phyloP scores from a whole-genome alignment of 2,888 invertebrate genomes.

The Mechanitis mazaeus region DNA sequence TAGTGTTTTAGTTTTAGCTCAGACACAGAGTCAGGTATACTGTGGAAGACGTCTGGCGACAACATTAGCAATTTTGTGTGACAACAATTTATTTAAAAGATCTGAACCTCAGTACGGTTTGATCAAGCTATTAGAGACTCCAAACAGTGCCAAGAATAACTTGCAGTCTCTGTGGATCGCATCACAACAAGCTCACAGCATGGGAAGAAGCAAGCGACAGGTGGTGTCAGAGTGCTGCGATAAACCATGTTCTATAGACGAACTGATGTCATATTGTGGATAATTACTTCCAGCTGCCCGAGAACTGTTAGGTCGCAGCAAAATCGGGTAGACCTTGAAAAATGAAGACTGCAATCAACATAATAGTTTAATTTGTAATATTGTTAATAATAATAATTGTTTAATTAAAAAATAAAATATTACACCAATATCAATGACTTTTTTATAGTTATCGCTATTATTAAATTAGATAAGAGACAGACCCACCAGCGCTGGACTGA shows the following conservation, averaged over 20 bases:
- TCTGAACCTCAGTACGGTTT: neutral
- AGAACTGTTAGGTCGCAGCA: too few species aligned
- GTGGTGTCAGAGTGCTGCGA: slow-evolving; percentile 41
- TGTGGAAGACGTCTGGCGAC: slow-evolving; percentile 32
- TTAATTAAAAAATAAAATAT: too few species aligned
- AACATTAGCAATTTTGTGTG: slow-evolving; percentile 29
- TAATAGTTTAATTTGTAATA: too few species aligned
- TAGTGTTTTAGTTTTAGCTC: slow-evolving; percentile 7
- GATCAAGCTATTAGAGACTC: slow-evolving; percentile 6
- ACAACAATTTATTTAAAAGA: slow-evolving; percentile 28
- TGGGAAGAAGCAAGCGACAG: slow-evolving; percentile 33
- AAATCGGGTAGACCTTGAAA: too few species aligned
- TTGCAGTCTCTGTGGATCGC: slow-evolving; percentile 25
- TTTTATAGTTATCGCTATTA: too few species aligned
- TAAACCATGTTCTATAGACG: slow-evolving; percentile 35
- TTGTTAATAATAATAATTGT: too few species aligned
- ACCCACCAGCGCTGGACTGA: too few species aligned
- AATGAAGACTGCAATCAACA: too few species aligned
- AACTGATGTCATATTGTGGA: slow-evolving; percentile 37
- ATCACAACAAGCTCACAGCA: slow-evolving; percentile 2
- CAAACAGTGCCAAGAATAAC: neutral
- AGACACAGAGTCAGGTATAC: slow-evolving; percentile 24
- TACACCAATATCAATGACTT: too few species aligned
- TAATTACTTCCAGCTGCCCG: slow-evolving; percentile 1
- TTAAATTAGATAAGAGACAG: too few species aligned